phyloP scores from a whole-genome alignment of 2,113 vertebrate genomes.

The Porphyrio hochstetteri region DNA sequence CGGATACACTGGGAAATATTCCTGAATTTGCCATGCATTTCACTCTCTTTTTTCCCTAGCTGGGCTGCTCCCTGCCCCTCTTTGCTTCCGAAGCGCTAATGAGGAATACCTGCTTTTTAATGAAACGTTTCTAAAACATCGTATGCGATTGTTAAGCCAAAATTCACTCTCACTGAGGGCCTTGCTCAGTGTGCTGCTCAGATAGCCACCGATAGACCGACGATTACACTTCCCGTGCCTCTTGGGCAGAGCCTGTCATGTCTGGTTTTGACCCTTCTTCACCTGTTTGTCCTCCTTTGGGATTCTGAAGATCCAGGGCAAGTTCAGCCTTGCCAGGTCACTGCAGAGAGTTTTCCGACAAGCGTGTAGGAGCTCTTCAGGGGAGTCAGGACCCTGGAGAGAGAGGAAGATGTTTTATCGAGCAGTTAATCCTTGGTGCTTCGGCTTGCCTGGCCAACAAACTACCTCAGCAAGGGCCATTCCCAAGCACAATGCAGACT shows the following conservation, averaged over 20 bases:
- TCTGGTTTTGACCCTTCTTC: neutral
- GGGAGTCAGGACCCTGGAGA: slow-evolving; percentile 19
- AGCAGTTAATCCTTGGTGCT: neutral
- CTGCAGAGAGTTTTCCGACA: neutral
- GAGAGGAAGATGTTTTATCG: neutral
- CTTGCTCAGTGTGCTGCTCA: neutral
- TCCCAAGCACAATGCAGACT: neutral
- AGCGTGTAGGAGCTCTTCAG: neutral
- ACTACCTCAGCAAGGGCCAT: slow-evolving; percentile 54
- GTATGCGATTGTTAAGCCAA: neutral
- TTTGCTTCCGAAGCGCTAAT: neutral
- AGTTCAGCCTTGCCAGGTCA: neutral
- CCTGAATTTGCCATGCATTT: slow-evolving; percentile 7
- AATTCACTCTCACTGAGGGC: neutral
- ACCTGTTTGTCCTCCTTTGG: neutral
- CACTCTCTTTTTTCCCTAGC: neutral
- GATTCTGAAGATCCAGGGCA: neutral
- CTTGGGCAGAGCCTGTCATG: neutral
- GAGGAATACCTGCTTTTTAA: neutral
- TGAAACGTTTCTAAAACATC: neutral
- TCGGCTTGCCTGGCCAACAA: slow-evolving; percentile 35
- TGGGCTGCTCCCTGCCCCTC: neutral
- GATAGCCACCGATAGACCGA: neutral
- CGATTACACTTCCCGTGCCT: neutral
- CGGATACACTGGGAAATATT: neutral